Evolutionary conservation across 2,113 vertebrate genomes (phyloP).

Genomic region (Eidolon helvum): DNA sequence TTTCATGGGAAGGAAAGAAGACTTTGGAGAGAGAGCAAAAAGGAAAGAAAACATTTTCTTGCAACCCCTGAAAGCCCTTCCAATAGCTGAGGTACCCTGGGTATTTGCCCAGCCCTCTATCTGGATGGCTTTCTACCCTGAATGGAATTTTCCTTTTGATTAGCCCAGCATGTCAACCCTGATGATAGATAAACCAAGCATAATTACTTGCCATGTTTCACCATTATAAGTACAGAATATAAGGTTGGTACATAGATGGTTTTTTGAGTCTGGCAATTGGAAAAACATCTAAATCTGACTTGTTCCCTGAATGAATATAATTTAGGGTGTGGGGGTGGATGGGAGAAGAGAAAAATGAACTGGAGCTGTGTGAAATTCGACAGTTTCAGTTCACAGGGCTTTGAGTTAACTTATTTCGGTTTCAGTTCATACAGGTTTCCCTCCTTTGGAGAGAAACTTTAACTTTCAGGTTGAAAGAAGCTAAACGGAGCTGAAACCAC

Average conservation of each 20-base stretch:
- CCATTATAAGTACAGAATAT: neutral
- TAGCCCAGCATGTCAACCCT: neutral
- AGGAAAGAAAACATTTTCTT: neutral
- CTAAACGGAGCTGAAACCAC: slow-evolving; percentile 56
- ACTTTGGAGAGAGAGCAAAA: neutral
- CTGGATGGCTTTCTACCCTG: neutral
- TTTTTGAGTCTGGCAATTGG: slow-evolving; percentile 5
- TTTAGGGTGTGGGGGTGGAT: neutral
- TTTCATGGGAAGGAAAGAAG: neutral
- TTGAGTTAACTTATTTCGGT: slow-evolving; percentile 41
- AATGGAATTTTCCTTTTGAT: neutral
- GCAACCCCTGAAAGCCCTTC: neutral
- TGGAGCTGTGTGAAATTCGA: slow-evolving; percentile 63
- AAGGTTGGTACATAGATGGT: neutral
- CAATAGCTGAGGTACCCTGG: neutral
- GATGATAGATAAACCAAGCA: neutral
- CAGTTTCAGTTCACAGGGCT: slow-evolving; percentile 74
- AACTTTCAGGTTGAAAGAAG: slow-evolving; percentile 65
- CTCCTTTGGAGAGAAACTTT: slow-evolving; percentile 54
- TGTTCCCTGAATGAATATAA: slow-evolving; percentile 51
- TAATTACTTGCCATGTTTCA: neutral
- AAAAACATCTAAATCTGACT: slow-evolving; percentile 25
- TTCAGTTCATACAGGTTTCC: slow-evolving; percentile 65
- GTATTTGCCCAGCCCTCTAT: neutral
- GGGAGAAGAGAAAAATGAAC: slow-evolving; percentile 17